A percentile compares a stretch with the other conserved stretches of the same genome.
These are phyloP conservation scores for Scaptomyza parva DNA, from an alignment of 2,888 invertebrate species.

Conservation along the genomic window DNA sequence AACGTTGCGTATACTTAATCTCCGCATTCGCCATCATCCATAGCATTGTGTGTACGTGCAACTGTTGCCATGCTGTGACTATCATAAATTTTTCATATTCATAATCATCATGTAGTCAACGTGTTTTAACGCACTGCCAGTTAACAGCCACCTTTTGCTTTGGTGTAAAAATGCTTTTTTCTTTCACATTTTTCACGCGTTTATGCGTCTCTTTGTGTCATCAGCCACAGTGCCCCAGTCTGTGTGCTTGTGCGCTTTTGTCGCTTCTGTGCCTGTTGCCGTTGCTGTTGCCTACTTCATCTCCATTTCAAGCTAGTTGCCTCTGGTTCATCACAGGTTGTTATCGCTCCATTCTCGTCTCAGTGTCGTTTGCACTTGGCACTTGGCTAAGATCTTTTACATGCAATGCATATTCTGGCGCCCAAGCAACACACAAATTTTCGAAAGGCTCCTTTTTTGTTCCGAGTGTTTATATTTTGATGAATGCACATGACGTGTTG, in stretches of 20 bases:
- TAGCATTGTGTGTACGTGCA: slow-evolving; percentile 64
- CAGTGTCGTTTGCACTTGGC: slow-evolving; percentile 26
- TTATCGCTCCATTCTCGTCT: slow-evolving; percentile 43
- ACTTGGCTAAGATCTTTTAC: slow-evolving; percentile 55
- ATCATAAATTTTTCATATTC: slow-evolving; percentile 82
- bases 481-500: slow-evolving; percentile 54
- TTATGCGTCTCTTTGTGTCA: slow-evolving; percentile 62
- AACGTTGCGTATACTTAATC: slow-evolving; percentile 80
- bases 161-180: slow-evolving; percentile 75
- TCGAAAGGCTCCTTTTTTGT: slow-evolving; percentile 75
- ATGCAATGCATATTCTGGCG: slow-evolving; percentile 65
- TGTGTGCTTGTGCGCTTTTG: slow-evolving; percentile 1
- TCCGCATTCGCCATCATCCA: slow-evolving; percentile 61
- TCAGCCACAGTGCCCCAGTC: slow-evolving; percentile 24
- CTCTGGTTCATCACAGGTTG: slow-evolving; percentile 27
- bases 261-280: slow-evolving; percentile 15
- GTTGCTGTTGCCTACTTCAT: slow-evolving; percentile 36
- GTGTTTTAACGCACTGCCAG: slow-evolving; percentile 55
- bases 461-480: slow-evolving; percentile 65
- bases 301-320: slow-evolving; percentile 45
- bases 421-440: slow-evolving; percentile 49
- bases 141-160: slow-evolving; percentile 57
- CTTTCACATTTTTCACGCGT: slow-evolving; percentile 80
- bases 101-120: slow-evolving; percentile 79
- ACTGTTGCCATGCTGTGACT: slow-evolving; percentile 80